phyloP scores from a whole-genome alignment of 2,797 vertebrate genomes.

The Gymnoscopelus microlampas region DNA sequence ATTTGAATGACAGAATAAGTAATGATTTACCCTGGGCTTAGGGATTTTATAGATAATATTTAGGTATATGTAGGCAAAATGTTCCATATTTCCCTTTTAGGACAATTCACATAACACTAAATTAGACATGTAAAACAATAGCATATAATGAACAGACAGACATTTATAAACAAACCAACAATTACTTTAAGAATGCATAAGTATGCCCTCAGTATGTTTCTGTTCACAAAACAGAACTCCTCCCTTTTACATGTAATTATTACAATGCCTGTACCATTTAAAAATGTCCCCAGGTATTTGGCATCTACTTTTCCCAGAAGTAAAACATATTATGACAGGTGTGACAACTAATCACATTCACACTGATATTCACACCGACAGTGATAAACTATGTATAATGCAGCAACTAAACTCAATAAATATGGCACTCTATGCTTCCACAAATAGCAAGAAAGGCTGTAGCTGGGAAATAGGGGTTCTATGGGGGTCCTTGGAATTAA shows the following conservation, averaged over 20 bases:
- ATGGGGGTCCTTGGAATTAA: too few species aligned
- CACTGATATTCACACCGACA: not conserved
- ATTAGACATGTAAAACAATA: too few species aligned
- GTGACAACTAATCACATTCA: conserved; percentile 20
- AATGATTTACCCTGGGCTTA: not conserved
- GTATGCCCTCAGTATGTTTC: conserved; percentile 17
- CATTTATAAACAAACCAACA: too few species aligned
- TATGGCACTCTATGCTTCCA: conserved; percentile 24
- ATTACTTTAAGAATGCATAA: too few species aligned
- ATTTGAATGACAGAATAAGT: conserved; percentile 6
- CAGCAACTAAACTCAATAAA: conserved; percentile 43
- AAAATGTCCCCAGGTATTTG: conserved; percentile 5
- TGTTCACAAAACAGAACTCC: not conserved
- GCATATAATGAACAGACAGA: too few species aligned
- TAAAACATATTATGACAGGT: conserved; percentile 17
- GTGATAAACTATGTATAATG: not conserved
- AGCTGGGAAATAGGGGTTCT: not conserved
- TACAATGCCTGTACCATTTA: conserved; percentile 4
- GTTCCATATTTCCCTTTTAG: not conserved
- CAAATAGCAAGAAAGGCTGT: conserved; percentile 8
- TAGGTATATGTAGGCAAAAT: not conserved
- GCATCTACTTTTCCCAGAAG: conserved; percentile 2
- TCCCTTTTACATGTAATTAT: not conserved
- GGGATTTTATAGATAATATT: not conserved
- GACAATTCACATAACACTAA: not conserved